A percentile compares a stretch with the other conserved stretches of the same genome.
phyloP scores from a whole-genome alignment of 92 coral and sea anemone genomes.

The Muricea muricata region DNA sequence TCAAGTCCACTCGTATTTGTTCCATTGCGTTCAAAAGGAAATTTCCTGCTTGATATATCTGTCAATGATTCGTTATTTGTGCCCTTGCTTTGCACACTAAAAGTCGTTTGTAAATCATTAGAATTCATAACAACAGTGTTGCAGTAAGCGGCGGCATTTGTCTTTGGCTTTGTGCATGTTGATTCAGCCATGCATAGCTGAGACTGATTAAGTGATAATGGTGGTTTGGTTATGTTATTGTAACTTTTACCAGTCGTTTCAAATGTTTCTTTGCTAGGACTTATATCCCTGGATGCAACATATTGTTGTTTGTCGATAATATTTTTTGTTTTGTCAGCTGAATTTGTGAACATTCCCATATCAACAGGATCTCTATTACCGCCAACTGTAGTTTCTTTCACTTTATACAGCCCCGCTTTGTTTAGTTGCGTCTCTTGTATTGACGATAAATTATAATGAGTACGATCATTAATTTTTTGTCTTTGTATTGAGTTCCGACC shows the following conservation, averaged over 20 bases:
- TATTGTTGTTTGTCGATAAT: not conserved
- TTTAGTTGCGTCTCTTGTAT: slow-evolving; percentile 8
- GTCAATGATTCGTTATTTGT: not conserved
- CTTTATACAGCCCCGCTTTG: not conserved
- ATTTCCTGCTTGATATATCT: not conserved
- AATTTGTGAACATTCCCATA: not conserved
- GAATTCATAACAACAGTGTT: not conserved
- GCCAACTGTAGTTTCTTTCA: not conserved
- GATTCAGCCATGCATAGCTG: not conserved
- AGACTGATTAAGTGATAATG: not conserved
- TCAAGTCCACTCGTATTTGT: slow-evolving; percentile 5
- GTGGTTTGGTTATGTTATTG: not conserved
- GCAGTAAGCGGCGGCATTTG: not conserved
- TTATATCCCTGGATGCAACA: slow-evolving; percentile 1
- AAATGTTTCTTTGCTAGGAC: not conserved
- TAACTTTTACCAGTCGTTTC: not conserved
- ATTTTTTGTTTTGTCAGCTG: not conserved
- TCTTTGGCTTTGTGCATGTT: not conserved
- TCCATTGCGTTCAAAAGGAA: not conserved
- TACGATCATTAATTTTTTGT: not conserved
- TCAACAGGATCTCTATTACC: not conserved
- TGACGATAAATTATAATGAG: slow-evolving; percentile 26
- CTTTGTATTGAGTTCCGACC: not conserved
- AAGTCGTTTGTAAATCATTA: not conserved
- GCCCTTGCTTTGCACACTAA: not conserved